These are phyloP conservation scores for Dasysyrphus albostriatus DNA, from an alignment of 2,888 invertebrate genomes.

Conservation along the genomic window DNA sequence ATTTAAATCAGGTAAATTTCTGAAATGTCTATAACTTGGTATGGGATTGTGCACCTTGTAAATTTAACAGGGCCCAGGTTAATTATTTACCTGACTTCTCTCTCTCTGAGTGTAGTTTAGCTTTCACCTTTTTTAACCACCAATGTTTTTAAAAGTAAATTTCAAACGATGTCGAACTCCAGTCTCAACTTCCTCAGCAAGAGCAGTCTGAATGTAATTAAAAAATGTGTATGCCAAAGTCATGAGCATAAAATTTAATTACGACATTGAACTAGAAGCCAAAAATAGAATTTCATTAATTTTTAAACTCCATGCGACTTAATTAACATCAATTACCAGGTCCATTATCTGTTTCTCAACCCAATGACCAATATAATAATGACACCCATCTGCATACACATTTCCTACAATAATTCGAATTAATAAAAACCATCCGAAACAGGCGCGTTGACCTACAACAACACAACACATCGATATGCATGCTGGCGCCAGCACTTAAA, in stretches of 20 bases:
- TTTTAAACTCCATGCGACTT: slow-evolving; percentile 50
- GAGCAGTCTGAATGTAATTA: no score
- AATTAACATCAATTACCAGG: slow-evolving; percentile 66
- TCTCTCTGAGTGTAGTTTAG: no score
- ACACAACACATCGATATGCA: slow-evolving; percentile 7
- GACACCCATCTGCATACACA: background rate
- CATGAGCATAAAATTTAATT: slow-evolving; percentile 2
- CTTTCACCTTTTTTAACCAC: no score
- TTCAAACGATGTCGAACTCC: no score
- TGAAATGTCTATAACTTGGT: no score
- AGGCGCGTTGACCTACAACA: slow-evolving; percentile 41
- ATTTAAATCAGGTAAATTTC: no score
- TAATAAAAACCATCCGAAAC: slow-evolving; percentile 32
- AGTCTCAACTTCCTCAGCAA: no score
- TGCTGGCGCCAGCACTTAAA: slow-evolving; percentile 59
- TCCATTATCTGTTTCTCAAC: slow-evolving; percentile 62
- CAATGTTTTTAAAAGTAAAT: no score
- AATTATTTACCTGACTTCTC: no score
- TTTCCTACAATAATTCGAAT: slow-evolving; percentile 18
- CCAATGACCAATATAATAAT: slow-evolving; percentile 51
- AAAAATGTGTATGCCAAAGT: no score
- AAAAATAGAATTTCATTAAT: slow-evolving; percentile 54
- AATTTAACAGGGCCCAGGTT: no score
- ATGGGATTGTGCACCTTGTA: no score
- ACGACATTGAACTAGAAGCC: slow-evolving; percentile 67